phyloP scores from a whole-genome alignment of 2,113 vertebrate species.

The Rhegmatorhina hoffmannsi region DNA sequence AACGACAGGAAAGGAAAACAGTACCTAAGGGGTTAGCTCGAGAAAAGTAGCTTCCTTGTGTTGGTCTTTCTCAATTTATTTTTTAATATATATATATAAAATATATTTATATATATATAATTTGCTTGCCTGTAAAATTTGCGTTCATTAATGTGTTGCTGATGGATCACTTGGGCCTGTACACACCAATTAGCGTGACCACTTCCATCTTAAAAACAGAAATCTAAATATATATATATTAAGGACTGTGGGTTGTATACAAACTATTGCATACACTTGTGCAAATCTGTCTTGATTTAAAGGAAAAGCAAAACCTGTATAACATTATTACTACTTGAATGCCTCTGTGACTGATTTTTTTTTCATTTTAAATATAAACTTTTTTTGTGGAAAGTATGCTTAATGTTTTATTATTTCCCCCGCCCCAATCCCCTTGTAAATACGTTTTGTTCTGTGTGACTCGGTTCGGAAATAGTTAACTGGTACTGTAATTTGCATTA shows the following conservation, averaged over 20 bases:
- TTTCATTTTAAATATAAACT: conserved; percentile 89
- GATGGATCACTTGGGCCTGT: conserved; percentile 84
- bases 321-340: conserved; percentile 99
- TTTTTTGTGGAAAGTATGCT: conserved; percentile 96
- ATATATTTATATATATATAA: conserved; percentile 79
- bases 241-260: conserved; percentile 76
- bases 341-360: conserved; percentile 96
- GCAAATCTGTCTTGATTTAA: conserved; percentile 73
- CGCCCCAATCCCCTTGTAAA: conserved; percentile 88
- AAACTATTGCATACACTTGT: conserved; percentile 77
- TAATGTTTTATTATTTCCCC: conserved; percentile 88
- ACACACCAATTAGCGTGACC: conserved; percentile 82
- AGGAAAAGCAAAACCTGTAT: conserved; percentile 91
- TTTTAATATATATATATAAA: conserved; percentile 74
- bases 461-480: conserved; percentile 98
- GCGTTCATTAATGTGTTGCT: conserved; percentile 87
- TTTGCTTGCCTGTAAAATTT: conserved; percentile 91
- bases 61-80: conserved; percentile 71
- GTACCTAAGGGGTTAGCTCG: conserved; percentile 83
- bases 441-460: conserved; percentile 95
- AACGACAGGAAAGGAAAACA: conserved; percentile 70
- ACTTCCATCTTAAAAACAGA: conserved; percentile 85
- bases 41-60: conserved; percentile 83
- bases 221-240: conserved; percentile 78
- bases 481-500: conserved; percentile 99